Evolutionary conservation across 2,113 vertebrate genomes (phyloP), one percentile per base, ranked within the genome.

Genomic region (Colius striatus): DNA sequence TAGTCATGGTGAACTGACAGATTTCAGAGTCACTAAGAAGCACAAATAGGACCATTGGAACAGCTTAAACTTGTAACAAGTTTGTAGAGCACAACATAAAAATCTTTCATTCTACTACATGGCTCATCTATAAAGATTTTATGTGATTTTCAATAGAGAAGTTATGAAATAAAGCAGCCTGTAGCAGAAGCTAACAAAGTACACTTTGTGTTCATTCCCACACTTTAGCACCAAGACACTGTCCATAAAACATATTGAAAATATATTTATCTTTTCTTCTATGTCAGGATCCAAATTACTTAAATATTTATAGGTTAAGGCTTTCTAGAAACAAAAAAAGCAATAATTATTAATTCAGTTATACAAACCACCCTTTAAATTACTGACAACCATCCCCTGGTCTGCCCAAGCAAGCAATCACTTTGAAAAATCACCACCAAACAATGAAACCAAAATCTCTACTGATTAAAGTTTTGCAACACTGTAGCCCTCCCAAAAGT

Each of bases 81-180:
- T 89, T 92, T 68, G 83, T 54, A 90, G 25, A 90, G 29, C 45
- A 81, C 66, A 91, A 79, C 32, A 87, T 84, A 93, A 94, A 91
- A 48, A 38, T 30, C 51, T 89, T 91, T 92, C 43, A 82, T 95
- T 92, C 61, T 48, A 62, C 47, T 86, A 45, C 70, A 75, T 1
- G 2, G 55, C 29, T 96, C 71, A 80, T 73, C 92, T 94, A 78
- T 90, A 90, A 95, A 89, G 62, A 89, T 92, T 93, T 97, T 81
- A 91, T 36, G 54, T 47, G 89, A 92, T 94, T 94, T 93, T 45
- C 75, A 96, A 92, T 70, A 88, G 71, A 71, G 82, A 90, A 94
- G 75, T 75, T 83, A 91, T 82, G 62, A 94, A 94, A 96, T 85
- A 90, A 93, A 91, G 18, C 41, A 60, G 48, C 25, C 67, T 29